Evolutionary conservation across 1,140 invertebrate genomes (phyloP), one percentile per base, ranked within the genome.

Genomic region (Theocolax elegans): DNA sequence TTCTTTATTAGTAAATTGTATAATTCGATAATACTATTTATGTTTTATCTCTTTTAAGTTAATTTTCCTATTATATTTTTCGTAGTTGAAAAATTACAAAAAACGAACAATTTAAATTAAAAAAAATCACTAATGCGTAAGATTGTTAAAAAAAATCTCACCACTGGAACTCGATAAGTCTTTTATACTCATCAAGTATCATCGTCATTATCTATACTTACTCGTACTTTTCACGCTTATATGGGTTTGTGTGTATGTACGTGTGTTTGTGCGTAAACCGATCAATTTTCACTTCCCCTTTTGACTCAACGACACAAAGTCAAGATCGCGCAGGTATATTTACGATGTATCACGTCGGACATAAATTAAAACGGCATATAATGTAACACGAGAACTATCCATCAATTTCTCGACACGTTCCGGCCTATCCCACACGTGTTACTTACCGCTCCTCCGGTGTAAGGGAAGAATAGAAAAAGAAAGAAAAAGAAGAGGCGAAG

Each of bases 261-360:
- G n/a, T n/a, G n/a, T n/a, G n/a, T n/a, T n/a, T n/a, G 17, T 19
- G 38, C 23, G 23, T 29, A 12, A 6, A n/a, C 64, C 40, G 64
- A 58, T 67, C 64, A 67, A 67, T 67, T n/a, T 67, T 67, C 19
- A 54, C 38, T 65, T 17, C 51, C 29, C 51, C 31, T n/a, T n/a
- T n/a, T n/a, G n/a, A n/a, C n/a, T n/a, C n/a, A n/a, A n/a, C 15
- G 7, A n/a, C 31, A 13, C 49, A 13, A 29, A 66, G 38, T 64
- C 48, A 38, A 64, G 17, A 51, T 51, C 29, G 6, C 6, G 29
- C 29, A 38, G 31, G 4, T 35, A 10, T 35, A 35, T 35, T 35
- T 35, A 35, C 31, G 31, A 35, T 35, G 31, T 10, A 10, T 35
- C 31, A 10, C 31, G 31, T 35, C 10, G 31, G 4, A 10, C 31